Evolutionary conservation across 30 jellyfish, hydroid and myxozoan species (phyloP), one percentile per base, ranked within the genome.

Genomic region (Aurelia coerulea): DNA sequence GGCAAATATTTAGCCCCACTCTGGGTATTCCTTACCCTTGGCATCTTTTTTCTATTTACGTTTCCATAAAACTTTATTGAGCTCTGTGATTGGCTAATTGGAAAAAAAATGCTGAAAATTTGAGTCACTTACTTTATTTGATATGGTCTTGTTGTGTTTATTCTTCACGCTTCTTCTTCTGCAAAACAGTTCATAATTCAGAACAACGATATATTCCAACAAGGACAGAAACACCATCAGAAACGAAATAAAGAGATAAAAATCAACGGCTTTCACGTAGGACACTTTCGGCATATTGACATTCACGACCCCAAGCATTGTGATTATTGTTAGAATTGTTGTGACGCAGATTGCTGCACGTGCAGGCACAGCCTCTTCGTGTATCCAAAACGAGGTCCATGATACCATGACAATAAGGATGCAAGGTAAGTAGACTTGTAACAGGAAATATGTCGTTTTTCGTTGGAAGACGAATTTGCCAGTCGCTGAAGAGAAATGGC

Each of bases 341-440:
- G 99, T 95, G 79, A 95, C 91, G 77, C 98, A 95, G 29, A 95
- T 95, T 0, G 96, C 99, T 10, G 97, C 95, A 2, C 99, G 73
- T 18, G 99, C 99, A 23, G 99, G 99, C 49, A 90, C 97, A 6
- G 99, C 99, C 14, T 97, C 92, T 37, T 97, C 90, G 80, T 88
- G 68, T 31, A 95, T 95, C 99, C 99, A 95, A 77, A 95, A 95
- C 76, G 99, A 50, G 83, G 95, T 80, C 97, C 97, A 95, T 9
- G 99, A 91, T 23, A 95, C 99, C 94, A 90, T 88, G 80, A 95
- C 99, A 68, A 95, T 95, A 12, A 95, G 87, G 14, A 90, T 74
- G 78, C 97, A 95, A 8, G 99, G 99, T 15, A 90, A 16, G 94
- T 95, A 95, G 77, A 90, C 89, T 65, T 78, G 99, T 17, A 90